Evolutionary conservation across 2,113 vertebrate species (phyloP).

Genomic region (Nerophis lumbriciformis): DNA sequence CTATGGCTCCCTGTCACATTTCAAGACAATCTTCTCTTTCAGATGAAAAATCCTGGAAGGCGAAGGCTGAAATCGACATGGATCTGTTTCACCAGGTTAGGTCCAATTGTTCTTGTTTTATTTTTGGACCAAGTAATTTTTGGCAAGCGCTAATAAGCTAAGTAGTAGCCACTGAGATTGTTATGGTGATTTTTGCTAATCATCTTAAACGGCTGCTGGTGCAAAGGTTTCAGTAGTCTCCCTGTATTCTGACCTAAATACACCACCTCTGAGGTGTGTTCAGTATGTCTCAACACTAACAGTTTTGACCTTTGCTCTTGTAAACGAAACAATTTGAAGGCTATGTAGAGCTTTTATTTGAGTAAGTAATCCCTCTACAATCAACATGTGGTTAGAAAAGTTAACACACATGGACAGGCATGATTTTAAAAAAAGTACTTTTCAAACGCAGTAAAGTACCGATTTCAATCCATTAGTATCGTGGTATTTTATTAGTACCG

Average conservation of each 20-base stretch:
- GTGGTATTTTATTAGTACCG: too few species aligned
- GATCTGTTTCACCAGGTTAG: conserved; percentile 98
- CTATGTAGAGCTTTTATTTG: background rate
- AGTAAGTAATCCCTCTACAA: background rate
- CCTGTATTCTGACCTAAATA: conserved; percentile 64
- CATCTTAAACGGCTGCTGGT: conserved; percentile 48
- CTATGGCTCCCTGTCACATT: background rate
- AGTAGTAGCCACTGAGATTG: conserved; percentile 23
- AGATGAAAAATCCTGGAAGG: conserved; percentile 97
- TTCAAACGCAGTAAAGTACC: background rate
- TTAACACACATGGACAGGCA: background rate
- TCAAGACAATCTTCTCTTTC: conserved; percentile 33
- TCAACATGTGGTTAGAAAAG: background rate
- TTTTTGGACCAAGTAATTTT: conserved; percentile 21
- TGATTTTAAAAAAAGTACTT: background rate
- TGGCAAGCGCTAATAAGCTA: conserved; percentile 21
- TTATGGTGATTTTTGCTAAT: conserved; percentile 37
- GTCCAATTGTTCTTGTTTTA: conserved; percentile 8
- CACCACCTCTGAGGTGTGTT: conserved; percentile 20
- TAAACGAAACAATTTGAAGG: conserved; percentile 19
- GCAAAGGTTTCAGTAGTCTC: conserved; percentile 54
- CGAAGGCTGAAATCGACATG: conserved; percentile 98
- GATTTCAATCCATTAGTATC: too few species aligned
- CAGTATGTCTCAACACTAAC: conserved; percentile 43
- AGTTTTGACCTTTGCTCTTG: conserved; percentile 37